Percentiles rank a stretch among this genome's conserved stretches.
These are phyloP conservation scores for Ceratosolen solmsi DNA, from an alignment of 1,140 invertebrate genomes.

Conservation along the genomic window DNA sequence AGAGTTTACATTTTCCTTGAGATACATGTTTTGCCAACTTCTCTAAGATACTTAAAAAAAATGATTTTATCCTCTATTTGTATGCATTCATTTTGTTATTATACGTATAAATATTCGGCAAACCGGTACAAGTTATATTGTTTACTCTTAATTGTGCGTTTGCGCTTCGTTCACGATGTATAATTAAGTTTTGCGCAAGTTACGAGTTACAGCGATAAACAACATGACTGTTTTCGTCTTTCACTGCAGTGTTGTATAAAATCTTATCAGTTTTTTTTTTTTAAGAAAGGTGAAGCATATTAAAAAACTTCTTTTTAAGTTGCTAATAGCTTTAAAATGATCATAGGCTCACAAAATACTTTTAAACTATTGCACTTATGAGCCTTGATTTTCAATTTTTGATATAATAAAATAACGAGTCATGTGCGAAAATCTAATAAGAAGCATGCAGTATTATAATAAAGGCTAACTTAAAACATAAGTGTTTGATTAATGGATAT, in stretches of 20 bases:
- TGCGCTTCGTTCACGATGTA: too few relatives aligned
- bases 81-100: not conserved
- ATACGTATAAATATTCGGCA: not conserved
- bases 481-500: too few relatives aligned
- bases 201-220: not conserved
- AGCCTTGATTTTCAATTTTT: too few relatives aligned
- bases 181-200: slow-evolving; percentile 9
- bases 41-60: not conserved
- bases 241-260: not conserved
- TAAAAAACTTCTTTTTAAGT: not conserved
- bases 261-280: not conserved
- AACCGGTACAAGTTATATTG: not conserved
- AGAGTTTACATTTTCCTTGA: not conserved
- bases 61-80: too few relatives aligned
- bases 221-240: not conserved
- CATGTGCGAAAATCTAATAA: too few relatives aligned
- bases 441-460: too few relatives aligned
- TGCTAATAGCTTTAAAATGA: not conserved
- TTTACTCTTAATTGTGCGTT: slow-evolving; percentile 6
- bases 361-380: not conserved
- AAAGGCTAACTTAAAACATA: too few relatives aligned
- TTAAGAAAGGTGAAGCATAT: not conserved
- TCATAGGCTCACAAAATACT: not conserved
- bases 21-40: not conserved
- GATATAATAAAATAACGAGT: too few relatives aligned